Evolutionary conservation across 2,797 vertebrate genomes (phyloP), one percentile per base, ranked within the genome.

Genomic region (Euphonia xanthogaster): DNA sequence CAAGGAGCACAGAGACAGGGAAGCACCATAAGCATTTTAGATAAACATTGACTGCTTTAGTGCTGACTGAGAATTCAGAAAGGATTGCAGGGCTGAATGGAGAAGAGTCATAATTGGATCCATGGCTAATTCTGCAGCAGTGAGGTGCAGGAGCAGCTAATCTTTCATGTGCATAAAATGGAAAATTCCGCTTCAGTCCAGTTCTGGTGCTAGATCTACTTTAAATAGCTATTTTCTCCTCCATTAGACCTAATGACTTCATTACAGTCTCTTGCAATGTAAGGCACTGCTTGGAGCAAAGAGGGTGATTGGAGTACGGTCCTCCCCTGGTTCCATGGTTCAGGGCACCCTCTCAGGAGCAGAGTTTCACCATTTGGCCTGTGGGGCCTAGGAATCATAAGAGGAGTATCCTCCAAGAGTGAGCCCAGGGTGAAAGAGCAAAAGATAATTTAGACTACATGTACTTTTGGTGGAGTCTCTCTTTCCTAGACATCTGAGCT

Each of bases 121-220:
- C 74, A 57, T 40, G 55, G 88, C 84, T 96, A 90, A 95, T 87
- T 94, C 74, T 79, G 67, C 67, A 92, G 57, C 60, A 92, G 40
- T 2, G 16, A 82, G 58, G 58, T 1, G 2, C 65, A 74, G 83
- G 47, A 27, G 10, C 71, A 79, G 51, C 48, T 87, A 17, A 88
- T 93, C 55, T 85, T 75, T 92, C 40, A 28, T 40, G 50, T 8
- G 25, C 19, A 67, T 79, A 71, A 92, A 92, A 93, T 61, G 83
- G 83, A 96, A 95, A 94, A 94, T 96, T 96, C 92, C 94, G 77
- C 48, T 93, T 88, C 90, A 81, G 87, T 66, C 65, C 72, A 37
- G 9, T 94, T 94, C 82, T 93, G 65, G n/a, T 88, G 79, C 58
- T 79, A 79, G 44, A 76, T 50, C 60, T 87, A 50, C 86, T 93